Conservation (phyloP, 2,797 vertebrate genomes). For the Neoniphon sammara region DNA sequence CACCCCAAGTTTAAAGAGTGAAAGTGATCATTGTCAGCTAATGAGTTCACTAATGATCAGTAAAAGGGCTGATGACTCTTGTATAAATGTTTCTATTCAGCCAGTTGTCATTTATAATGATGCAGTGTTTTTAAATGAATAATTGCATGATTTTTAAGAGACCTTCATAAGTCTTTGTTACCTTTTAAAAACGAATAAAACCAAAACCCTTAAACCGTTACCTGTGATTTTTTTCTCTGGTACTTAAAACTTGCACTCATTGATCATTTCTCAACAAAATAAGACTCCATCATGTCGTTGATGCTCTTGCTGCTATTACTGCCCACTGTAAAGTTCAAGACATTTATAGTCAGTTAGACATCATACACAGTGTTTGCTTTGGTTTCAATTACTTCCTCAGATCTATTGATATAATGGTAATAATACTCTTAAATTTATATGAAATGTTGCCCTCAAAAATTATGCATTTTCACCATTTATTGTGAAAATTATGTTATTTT, state of each 20-base stretch:
- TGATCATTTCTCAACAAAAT: no score
- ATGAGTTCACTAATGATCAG: slow-evolving; percentile 8
- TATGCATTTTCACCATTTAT: background rate
- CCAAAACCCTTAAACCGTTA: background rate
- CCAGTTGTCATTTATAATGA: slow-evolving; percentile 50
- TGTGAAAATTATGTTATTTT: slow-evolving; percentile 15
- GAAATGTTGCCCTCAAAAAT: background rate
- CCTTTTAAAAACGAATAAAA: slow-evolving; percentile 52
- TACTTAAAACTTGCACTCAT: background rate
- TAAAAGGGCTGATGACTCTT: slow-evolving; percentile 45
- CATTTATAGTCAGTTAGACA: no score
- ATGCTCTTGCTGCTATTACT: background rate
- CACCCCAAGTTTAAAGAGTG: slow-evolving; percentile 3
- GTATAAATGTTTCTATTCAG: slow-evolving; percentile 39
- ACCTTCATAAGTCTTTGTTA: slow-evolving; percentile 48
- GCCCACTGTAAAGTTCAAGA: no score
- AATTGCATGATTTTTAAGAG: slow-evolving; percentile 50
- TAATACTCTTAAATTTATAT: background rate
- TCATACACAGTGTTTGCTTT: background rate
- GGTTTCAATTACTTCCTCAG: background rate
- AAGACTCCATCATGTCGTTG: background rate
- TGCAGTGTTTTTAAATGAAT: slow-evolving; percentile 57
- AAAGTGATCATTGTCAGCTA: slow-evolving; percentile 18
- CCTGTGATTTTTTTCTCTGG: background rate
- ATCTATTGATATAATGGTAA: background rate